Evolutionary conservation across 2,113 vertebrate genomes (phyloP), one percentile per base, ranked within the genome.

Genomic region (Rhea pennata): DNA sequence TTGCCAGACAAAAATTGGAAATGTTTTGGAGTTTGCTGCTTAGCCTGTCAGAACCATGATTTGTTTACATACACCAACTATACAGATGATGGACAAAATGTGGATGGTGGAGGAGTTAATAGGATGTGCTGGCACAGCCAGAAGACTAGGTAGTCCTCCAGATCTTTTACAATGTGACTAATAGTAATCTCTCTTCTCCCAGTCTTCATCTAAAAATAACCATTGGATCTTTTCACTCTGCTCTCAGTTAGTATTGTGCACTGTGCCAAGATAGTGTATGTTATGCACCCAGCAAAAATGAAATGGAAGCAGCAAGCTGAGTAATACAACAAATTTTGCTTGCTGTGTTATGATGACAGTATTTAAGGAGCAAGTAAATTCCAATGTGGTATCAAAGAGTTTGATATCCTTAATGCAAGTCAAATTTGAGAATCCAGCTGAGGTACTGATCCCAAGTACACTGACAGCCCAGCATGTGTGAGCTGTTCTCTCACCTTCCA

Each of bases 391-490:
- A 71, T 66, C 56, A 39, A 58, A 23, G 6, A n/a, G 6, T 69
- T 92, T 64, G 88, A 81, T 61, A 90, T 69, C 10, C 31, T 48
- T n/a, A 88, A 51, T 39, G n/a, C 31, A 81, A 92, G 77, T 61
- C 11, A 65, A 77, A 77, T 39, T 20, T 24, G 50, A 80, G 23
- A 92, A 20, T 22, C 12, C n/a, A 78, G 27, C 19, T 5, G 54
- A 86, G 29, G 40, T 31, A 74, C 10, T 54, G 54, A 71, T 77
- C 42, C 27, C 69, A 11, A 33, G 9, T 11, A 19, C 70, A 58
- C 46, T 42, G 36, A 61, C 69, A 88, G 61, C 10, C 20, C 8
- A 0, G 0, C 6, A 8, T 1, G 10, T 1, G 13, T 21, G 21
- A 84, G n/a, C 61, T 22, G 46, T 54, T 89, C 42, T 69, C 44